phyloP scores from a whole-genome alignment of 2,888 invertebrate genomes.

The Caenorhabditis panamensis region DNA sequence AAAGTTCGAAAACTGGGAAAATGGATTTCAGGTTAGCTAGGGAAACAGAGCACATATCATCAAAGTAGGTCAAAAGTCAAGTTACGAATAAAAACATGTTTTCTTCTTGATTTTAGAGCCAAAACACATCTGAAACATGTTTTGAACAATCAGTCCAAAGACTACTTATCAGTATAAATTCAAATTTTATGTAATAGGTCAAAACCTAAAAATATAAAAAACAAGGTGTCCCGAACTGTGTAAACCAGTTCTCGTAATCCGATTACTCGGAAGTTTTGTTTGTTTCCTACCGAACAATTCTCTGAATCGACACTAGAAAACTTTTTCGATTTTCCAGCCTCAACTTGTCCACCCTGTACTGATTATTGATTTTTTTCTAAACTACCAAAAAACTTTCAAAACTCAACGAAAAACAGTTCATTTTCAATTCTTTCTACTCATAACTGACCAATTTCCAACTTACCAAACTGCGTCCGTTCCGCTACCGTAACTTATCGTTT shows the following conservation, averaged over 20 bases:
- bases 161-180: too few relatives aligned
- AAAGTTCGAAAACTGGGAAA: too few relatives aligned
- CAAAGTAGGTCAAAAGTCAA: too few relatives aligned
- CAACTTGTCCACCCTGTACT: too few relatives aligned
- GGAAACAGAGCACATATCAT: too few relatives aligned
- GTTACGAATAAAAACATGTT: too few relatives aligned
- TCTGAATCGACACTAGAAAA: neutral
- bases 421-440: neutral
- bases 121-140: too few relatives aligned
- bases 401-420: neutral
- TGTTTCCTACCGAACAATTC: slow-evolving; percentile 10
- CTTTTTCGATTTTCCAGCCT: neutral
- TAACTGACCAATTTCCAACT: neutral
- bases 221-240: neutral
- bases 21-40: too few relatives aligned
- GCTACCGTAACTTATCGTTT: slow-evolving; percentile 10
- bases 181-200: too few relatives aligned
- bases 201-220: too few relatives aligned
- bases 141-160: too few relatives aligned
- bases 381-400: neutral
- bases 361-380: neutral
- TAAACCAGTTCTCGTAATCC: neutral
- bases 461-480: slow-evolving; percentile 27
- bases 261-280: neutral
- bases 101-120: too few relatives aligned